A percentile compares a stretch with the other conserved stretches of the same genome.
Evolutionary conservation across 2,888 invertebrate species (phyloP).

Genomic region (Cistogaster globosa): DNA sequence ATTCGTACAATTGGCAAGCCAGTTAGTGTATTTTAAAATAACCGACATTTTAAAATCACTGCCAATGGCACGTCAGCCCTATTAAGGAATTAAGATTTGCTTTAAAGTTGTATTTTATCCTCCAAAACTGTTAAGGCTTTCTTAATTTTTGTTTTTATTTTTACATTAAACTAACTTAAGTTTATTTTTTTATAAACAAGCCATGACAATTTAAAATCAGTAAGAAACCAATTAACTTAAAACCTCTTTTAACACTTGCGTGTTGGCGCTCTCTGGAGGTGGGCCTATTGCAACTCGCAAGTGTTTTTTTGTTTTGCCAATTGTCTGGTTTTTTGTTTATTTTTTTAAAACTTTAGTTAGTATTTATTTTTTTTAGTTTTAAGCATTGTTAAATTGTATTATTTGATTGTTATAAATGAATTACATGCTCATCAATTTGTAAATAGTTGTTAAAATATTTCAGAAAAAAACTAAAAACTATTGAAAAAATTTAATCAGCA

Average conservation of each 20-base stretch:
- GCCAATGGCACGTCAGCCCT: constrained; percentile 51
- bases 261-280: constrained; percentile 55
- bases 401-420: neutral
- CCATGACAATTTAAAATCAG: constrained; percentile 6
- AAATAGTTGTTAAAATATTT: constrained; percentile 35
- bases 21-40: constrained; percentile 23
- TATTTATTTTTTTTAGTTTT: constrained; percentile 46
- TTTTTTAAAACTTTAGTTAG: constrained; percentile 60
- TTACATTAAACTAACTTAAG: constrained; percentile 33
- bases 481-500: neutral
- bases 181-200: constrained; percentile 48
- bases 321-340: constrained; percentile 41
- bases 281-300: constrained; percentile 17
- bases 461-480: constrained; percentile 3
- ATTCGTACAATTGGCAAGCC: constrained; percentile 79
- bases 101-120: constrained; percentile 21
- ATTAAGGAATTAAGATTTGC: constrained; percentile 51
- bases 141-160: constrained; percentile 17
- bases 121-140: constrained; percentile 49
- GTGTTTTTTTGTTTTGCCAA: neutral
- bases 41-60: constrained; percentile 8
- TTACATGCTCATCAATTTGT: neutral
- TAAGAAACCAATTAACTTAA: neutral
- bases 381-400: constrained; percentile 42
- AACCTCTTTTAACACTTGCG: neutral